Conservation (phyloP, 2,113 vertebrate species). For the Hemiprocne comata region DNA sequence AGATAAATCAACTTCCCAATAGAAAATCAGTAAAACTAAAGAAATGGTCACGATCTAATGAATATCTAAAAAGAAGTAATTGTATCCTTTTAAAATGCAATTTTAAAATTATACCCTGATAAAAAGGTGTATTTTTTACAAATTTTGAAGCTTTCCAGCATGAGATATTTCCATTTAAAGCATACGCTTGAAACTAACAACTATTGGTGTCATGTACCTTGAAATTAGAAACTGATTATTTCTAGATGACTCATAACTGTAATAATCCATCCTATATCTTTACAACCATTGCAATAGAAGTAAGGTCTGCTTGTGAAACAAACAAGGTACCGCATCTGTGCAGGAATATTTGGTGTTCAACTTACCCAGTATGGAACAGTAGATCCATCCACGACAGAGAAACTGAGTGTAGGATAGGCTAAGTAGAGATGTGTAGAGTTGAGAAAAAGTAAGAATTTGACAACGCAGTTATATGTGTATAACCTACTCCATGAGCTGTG, state of each 20-base stretch:
- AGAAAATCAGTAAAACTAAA: not conserved
- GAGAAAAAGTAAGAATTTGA: not conserved
- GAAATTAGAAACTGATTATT: not conserved
- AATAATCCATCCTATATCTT: not conserved
- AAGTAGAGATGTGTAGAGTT: not conserved
- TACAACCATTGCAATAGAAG: not conserved
- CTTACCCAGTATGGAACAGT: not conserved
- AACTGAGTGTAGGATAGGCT: not conserved
- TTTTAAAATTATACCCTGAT: not conserved
- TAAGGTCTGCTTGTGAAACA: not conserved
- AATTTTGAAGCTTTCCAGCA: not conserved
- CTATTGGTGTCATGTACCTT: not conserved
- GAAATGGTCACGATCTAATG: not conserved
- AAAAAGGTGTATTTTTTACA: not conserved
- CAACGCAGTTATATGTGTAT: not conserved
- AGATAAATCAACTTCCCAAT: not conserved
- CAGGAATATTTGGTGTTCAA: not conserved
- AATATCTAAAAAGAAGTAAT: not conserved
- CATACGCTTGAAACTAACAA: not conserved
- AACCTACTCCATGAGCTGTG: not conserved
- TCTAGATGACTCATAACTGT: not conserved
- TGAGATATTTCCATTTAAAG: not conserved
- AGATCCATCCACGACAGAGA: not conserved
- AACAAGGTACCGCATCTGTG: not conserved
- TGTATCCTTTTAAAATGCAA: not conserved